Evolutionary conservation across 1,140 invertebrate species (phyloP).

Genomic region (Drosophila cardini): DNA sequence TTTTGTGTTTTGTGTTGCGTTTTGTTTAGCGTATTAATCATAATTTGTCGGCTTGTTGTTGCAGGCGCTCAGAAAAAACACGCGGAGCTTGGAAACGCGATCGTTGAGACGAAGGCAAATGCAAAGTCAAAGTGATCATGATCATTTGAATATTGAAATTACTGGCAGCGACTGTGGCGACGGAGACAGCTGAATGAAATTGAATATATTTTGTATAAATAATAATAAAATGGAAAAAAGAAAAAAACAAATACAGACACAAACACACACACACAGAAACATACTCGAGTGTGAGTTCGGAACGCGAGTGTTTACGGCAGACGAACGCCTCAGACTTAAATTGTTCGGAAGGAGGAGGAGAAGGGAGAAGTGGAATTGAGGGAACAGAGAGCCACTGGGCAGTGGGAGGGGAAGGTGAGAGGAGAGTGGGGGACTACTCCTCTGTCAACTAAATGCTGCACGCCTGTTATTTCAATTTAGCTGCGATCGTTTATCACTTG

Average conservation of each 20-base stretch:
- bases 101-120: constrained; percentile 31
- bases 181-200: constrained; percentile 69
- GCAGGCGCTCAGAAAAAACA: constrained; percentile 65
- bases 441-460: constrained; percentile 62
- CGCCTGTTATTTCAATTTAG: constrained; percentile 81
- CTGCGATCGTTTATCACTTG: constrained; percentile 83
- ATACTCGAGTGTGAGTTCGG: constrained; percentile 35
- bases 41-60: constrained; percentile 45
- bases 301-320: constrained; percentile 49
- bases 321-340: constrained; percentile 35
- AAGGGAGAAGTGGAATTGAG: not conserved
- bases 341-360: not conserved
- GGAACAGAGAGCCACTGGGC: constrained; percentile 8
- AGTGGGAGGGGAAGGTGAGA: constrained; percentile 34
- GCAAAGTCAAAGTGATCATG: constrained; percentile 45
- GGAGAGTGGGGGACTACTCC: constrained; percentile 31
- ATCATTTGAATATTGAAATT: constrained; percentile 80
- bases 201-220: constrained; percentile 81
- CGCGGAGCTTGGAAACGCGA: constrained; percentile 33
- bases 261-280: constrained; percentile 36
- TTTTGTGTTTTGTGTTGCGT: constrained; percentile 20
- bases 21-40: constrained; percentile 53
- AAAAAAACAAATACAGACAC: constrained; percentile 9
- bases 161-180: constrained; percentile 32
- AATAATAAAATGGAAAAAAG: constrained; percentile 39